These are phyloP conservation scores for Polydesmus complanatus DNA, from an alignment of 2,888 invertebrate species.

Conservation along the genomic window DNA sequence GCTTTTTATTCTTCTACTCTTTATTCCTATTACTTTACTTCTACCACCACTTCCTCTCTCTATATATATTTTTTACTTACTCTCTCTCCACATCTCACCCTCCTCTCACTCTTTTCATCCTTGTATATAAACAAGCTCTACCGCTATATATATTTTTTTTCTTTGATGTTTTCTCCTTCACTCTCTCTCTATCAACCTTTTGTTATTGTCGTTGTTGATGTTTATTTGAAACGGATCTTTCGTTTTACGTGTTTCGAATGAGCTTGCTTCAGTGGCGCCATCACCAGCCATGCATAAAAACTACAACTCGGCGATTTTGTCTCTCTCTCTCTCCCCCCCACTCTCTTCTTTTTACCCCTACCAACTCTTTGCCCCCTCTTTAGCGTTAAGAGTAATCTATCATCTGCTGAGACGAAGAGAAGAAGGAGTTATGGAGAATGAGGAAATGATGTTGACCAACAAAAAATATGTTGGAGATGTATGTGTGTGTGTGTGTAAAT, in stretches of 20 bases:
- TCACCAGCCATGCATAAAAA: not conserved
- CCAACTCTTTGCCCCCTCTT: too few relatives aligned
- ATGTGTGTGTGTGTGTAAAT: too few relatives aligned
- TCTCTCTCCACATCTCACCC: too few relatives aligned
- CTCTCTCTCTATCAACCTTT: not conserved
- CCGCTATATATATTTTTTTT: too few relatives aligned
- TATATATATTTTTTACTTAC: not conserved
- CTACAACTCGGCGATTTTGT: not conserved
- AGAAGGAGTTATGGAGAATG: too few relatives aligned
- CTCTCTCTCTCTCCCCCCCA: not conserved
- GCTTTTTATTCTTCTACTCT: not conserved
- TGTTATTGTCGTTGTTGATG: not conserved
- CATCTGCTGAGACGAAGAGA: too few relatives aligned
- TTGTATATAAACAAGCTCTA: too few relatives aligned
- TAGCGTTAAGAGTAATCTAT: too few relatives aligned
- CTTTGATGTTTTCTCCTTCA: not conserved
- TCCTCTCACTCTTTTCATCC: too few relatives aligned
- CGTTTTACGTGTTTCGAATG: not conserved
- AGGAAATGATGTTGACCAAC: too few relatives aligned
- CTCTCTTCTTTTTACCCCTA: too few relatives aligned
- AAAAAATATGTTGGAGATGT: too few relatives aligned
- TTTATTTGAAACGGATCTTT: not conserved
- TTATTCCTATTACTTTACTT: not conserved
- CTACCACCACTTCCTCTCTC: not conserved
- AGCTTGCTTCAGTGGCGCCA: not conserved